Evolutionary conservation across 2,888 invertebrate genomes (phyloP), one percentile per base, ranked within the genome.

Genomic region (Sinotaia quadrata): DNA sequence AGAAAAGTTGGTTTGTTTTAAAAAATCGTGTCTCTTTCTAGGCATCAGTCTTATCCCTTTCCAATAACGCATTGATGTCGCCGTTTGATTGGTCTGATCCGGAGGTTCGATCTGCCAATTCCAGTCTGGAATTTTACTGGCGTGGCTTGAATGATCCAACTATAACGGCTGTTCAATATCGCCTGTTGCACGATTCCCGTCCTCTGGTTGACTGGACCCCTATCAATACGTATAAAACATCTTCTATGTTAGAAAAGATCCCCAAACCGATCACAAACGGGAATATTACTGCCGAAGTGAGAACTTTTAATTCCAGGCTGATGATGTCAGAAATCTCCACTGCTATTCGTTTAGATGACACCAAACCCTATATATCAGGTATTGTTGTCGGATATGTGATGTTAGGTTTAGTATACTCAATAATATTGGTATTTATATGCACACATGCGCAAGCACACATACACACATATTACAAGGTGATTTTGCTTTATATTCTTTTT

Each of bases 51-150:
- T n/a, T n/a, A 47, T n/a, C 63, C 18, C 29, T 52, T 1, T 8
- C 51, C 52, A 63, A 63, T 37, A 54, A 54, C 29, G 29, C 36
- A 27, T 0, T 29, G n/a, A 52, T 54, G 37, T 63, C 63, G 1
- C 63, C 63, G 4, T 63, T 34, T 24, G 63, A 63, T n/a, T 29
- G n/a, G 52, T 37, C 37, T 24, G 51, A 12, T 10, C 29, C 63
- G 8, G 27, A 29, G 8, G 54, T 63, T 33, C 63, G 54, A 18
- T 63, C 63, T 37, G n/a, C 4, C 24, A 63, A 27, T 29, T 54
- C 52, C 36, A 52, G 52, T 31, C 52, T 63, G 18, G 34, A 63
- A 41, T 63, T 63, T 41, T 37, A 15, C 54, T 54, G 52, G 63
- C 63, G 21, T 2, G 63, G 63, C 10, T 36, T 37, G n/a, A 15